Conservation (phyloP, 1,140 invertebrate species). For the Gonioctena quinquepunctata region DNA sequence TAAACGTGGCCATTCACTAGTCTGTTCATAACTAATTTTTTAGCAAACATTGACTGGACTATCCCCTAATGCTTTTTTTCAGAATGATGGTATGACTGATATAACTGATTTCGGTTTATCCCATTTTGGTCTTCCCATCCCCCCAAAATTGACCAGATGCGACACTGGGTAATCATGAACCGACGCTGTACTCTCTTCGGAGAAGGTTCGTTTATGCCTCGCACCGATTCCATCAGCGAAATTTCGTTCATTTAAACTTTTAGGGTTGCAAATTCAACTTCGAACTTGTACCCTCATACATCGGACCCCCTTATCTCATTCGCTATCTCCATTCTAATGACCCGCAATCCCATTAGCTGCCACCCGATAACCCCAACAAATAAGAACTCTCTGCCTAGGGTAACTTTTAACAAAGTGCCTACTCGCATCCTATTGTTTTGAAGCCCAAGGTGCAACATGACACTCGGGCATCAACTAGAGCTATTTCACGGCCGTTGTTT, state of each 20-base stretch:
- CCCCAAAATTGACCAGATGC: no score
- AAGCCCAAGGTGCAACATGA: constrained; percentile 18
- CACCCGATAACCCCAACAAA: neutral
- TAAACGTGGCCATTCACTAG: no score
- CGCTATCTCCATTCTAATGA: neutral
- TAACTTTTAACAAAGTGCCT: constrained; percentile 7
- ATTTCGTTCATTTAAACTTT: neutral
- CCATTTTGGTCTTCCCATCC: no score
- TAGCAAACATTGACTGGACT: no score
- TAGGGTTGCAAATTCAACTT: neutral
- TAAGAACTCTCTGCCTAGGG: neutral
- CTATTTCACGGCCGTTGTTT: constrained; percentile 42
- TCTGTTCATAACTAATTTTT: no score
- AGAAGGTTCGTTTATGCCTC: no score
- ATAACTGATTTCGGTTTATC: no score
- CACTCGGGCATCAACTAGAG: constrained; percentile 14
- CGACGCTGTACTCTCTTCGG: no score
- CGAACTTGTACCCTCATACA: neutral
- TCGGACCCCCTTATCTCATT: neutral
- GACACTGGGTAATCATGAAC: no score
- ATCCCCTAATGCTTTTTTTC: no score
- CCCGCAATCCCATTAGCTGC: neutral
- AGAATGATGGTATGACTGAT: no score
- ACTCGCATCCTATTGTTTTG: neutral
- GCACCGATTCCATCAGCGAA: neutral